These are phyloP conservation scores for Adoxophyes honmai DNA, from an alignment of 1,140 invertebrate genomes.

Conservation along the genomic window DNA sequence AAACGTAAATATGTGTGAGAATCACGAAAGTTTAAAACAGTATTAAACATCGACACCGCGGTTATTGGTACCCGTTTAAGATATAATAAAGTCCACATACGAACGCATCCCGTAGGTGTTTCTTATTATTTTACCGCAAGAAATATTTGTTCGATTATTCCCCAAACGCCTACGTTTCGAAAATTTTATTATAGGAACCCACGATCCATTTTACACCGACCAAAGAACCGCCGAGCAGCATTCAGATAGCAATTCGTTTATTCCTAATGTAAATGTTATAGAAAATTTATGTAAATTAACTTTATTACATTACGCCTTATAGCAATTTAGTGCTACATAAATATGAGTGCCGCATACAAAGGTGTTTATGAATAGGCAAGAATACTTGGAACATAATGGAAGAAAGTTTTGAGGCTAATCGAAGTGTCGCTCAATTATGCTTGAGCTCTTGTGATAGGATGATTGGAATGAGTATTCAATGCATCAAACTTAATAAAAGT, in stretches of 20 bases:
- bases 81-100: not conserved
- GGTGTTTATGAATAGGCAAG: slow-evolving; percentile 37
- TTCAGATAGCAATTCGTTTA: slow-evolving; percentile 61
- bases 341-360: slow-evolving; percentile 57
- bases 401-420: too few relatives aligned
- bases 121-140: slow-evolving; percentile 12
- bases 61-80: not conserved
- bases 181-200: slow-evolving; percentile 11
- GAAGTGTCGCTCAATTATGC: too few relatives aligned
- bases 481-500: too few relatives aligned
- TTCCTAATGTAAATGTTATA: slow-evolving; percentile 75
- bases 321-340: slow-evolving; percentile 66
- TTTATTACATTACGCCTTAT: slow-evolving; percentile 72
- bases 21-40: too few relatives aligned
- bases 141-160: not conserved
- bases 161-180: slow-evolving; percentile 1
- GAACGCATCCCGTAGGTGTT: not conserved
- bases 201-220: not conserved
- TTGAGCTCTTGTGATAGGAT: too few relatives aligned
- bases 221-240: slow-evolving; percentile 21
- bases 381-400: not conserved
- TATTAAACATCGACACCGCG: not conserved
- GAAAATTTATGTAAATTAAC: slow-evolving; percentile 73
- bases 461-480: too few relatives aligned
- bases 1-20: too few relatives aligned